Evolutionary conservation across 2,113 vertebrate genomes (phyloP).

Genomic region (Stegostoma tigrinum): DNA sequence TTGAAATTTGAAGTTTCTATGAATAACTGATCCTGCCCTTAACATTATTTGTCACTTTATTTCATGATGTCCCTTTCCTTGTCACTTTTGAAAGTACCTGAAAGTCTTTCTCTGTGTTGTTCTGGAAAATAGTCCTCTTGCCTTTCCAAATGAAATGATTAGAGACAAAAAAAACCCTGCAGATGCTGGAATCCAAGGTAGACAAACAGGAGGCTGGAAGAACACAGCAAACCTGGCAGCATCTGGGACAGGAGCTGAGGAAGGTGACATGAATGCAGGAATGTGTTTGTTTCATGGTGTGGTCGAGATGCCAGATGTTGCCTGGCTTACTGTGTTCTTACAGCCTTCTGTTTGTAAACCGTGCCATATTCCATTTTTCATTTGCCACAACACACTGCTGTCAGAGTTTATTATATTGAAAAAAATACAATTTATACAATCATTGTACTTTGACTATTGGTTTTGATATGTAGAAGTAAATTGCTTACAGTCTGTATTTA

Average conservation of each 20-base stretch:
- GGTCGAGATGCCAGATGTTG: no score
- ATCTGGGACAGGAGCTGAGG: no score
- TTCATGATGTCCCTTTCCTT: background rate
- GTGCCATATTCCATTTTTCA: background rate
- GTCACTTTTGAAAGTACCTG: background rate
- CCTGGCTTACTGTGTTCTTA: no score
- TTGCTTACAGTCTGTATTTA: background rate
- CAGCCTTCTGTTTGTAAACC: background rate
- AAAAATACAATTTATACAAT: background rate
- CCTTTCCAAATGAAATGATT: background rate
- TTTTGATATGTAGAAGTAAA: background rate
- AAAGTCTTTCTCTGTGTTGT: background rate
- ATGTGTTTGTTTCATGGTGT: no score
- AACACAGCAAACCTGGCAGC: no score
- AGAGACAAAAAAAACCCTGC: no score
- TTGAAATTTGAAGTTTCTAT: background rate
- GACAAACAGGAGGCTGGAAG: no score
- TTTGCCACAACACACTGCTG: background rate
- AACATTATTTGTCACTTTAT: background rate
- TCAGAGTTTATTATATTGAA: constrained; percentile 1
- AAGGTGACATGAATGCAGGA: no score
- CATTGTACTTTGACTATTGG: background rate
- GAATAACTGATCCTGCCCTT: background rate
- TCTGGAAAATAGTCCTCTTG: background rate
- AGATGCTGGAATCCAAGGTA: no score